Evolutionary conservation across 2,113 vertebrate species (phyloP).

Genomic region (Paralichthys olivaceus): DNA sequence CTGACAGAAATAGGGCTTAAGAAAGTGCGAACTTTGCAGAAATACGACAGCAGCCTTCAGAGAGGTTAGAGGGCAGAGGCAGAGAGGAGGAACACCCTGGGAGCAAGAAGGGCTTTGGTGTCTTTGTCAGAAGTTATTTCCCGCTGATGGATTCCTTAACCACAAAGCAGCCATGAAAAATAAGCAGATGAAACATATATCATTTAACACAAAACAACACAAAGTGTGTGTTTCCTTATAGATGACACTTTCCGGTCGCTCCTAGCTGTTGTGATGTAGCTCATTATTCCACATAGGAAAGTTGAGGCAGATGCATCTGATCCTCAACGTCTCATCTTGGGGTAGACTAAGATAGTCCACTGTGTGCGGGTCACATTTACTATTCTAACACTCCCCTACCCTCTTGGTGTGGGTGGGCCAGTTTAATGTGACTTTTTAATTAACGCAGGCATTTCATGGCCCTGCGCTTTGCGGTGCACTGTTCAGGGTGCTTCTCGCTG

Average conservation of each 20-base stretch:
- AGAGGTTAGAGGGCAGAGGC: conserved; percentile 23
- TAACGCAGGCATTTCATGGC: conserved; percentile 64
- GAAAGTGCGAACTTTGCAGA: conserved; percentile 35
- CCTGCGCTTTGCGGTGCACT: conserved; percentile 63
- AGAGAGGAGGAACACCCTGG: conserved; percentile 4
- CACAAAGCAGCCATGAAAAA: conserved; percentile 1
- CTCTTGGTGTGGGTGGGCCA: conserved; percentile 40
- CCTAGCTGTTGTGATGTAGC: background rate
- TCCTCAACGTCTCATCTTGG: conserved; percentile 1
- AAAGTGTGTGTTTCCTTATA: background rate
- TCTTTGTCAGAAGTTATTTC: conserved; percentile 36
- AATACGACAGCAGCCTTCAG: conserved; percentile 35
- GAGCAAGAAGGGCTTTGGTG: conserved; percentile 3
- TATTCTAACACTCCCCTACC: conserved; percentile 14
- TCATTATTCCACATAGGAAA: background rate
- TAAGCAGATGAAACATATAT: background rate
- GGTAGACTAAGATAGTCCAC: background rate
- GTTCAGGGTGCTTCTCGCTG: conserved; percentile 69
- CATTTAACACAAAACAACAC: background rate
- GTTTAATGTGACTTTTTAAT: conserved; percentile 65
- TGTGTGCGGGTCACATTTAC: conserved; percentile 32
- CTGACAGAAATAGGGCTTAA: conserved; percentile 32
- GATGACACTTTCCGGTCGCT: background rate
- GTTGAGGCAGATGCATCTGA: conserved; percentile 2
- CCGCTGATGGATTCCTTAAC: background rate